Evolutionary conservation across 2,797 vertebrate genomes (phyloP).

Genomic region (Sciurus carolinensis): DNA sequence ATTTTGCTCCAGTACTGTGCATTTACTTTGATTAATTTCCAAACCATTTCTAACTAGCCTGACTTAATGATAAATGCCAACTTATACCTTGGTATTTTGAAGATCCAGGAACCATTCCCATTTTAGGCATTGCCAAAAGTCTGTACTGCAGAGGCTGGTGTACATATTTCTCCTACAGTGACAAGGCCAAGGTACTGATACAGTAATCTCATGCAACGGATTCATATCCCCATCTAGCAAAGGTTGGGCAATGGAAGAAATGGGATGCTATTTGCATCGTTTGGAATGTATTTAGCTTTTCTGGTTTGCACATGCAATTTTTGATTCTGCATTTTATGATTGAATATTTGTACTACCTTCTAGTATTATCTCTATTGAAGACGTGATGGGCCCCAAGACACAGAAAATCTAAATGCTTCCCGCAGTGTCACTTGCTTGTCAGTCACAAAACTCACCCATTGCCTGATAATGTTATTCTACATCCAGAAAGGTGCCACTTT

Average conservation of each 20-base stretch:
- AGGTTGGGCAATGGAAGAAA: background rate
- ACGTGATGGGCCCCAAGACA: background rate
- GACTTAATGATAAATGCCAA: background rate
- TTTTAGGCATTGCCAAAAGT: background rate
- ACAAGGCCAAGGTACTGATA: background rate
- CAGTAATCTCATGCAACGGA: background rate
- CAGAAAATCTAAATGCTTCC: background rate
- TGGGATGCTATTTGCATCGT: background rate
- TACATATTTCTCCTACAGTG: background rate
- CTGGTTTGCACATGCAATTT: background rate
- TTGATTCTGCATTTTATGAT: background rate
- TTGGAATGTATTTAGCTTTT: background rate
- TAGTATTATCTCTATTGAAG: background rate
- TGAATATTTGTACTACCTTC: background rate
- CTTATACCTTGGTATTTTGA: background rate
- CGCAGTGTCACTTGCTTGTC: background rate
- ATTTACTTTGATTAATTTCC: constrained; percentile 23
- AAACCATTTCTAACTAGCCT: background rate
- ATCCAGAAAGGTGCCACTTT: background rate
- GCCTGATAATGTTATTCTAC: background rate
- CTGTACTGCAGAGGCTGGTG: background rate
- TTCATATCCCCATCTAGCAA: background rate
- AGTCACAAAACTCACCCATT: background rate
- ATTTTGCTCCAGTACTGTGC: background rate
- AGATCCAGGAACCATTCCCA: background rate